Evolutionary conservation across 2,797 vertebrate genomes (phyloP).

Genomic region (Ptychobarbus kaznakovi): DNA sequence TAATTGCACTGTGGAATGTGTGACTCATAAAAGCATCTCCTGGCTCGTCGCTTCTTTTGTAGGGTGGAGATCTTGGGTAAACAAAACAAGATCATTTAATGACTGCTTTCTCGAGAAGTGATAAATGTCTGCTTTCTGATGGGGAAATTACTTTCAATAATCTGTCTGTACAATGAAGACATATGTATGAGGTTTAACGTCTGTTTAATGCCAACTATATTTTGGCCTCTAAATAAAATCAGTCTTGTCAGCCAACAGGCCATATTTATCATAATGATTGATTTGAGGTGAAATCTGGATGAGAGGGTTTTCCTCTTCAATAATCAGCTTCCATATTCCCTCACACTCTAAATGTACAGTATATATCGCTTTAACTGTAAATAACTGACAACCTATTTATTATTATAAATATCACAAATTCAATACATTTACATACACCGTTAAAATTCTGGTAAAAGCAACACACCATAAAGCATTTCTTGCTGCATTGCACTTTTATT

Average conservation of each 20-base stretch:
- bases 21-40: background rate
- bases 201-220: background rate
- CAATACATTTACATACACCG: background rate
- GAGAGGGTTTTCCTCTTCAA: background rate
- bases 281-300: background rate
- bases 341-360: background rate
- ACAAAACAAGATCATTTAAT: background rate
- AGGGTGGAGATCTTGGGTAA: conserved; percentile 24
- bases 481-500: background rate
- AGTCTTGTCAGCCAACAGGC: background rate
- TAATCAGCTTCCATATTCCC: background rate
- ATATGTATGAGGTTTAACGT: background rate
- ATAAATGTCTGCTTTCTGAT: background rate
- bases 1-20: background rate
- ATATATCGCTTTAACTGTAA: background rate
- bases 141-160: background rate
- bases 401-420: background rate
- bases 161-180: background rate
- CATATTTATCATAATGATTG: background rate
- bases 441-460: background rate
- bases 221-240: background rate
- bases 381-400: background rate
- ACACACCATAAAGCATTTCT: background rate
- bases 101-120: background rate
- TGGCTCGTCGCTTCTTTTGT: background rate